Evolutionary conservation across 2,797 vertebrate species (phyloP).

Genomic region (Hyperoplus lanceolatus): DNA sequence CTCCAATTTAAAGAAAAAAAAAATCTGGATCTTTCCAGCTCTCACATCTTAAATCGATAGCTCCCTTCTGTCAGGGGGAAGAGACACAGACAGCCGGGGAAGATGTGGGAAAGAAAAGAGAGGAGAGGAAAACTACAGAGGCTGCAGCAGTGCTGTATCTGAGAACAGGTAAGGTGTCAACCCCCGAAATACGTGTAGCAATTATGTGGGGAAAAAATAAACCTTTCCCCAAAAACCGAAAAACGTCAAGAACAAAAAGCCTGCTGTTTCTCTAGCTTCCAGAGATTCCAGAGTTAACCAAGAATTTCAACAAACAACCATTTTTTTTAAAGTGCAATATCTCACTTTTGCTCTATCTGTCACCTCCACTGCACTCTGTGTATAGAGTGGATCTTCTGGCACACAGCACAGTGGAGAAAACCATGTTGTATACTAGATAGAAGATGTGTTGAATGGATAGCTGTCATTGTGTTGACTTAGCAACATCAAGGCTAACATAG

Average conservation of each 20-base stretch:
- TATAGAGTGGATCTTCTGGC: neutral
- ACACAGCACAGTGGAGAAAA: neutral
- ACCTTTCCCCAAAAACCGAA: neutral
- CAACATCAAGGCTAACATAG: neutral
- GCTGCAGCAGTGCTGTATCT: neutral
- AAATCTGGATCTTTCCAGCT: neutral
- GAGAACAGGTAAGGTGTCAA: neutral
- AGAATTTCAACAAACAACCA: neutral
- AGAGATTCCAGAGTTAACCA: neutral
- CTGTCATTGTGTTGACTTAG: neutral
- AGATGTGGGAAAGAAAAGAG: too few species aligned
- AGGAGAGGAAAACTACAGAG: neutral
- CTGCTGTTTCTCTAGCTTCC: neutral
- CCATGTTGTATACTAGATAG: neutral
- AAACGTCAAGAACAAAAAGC: neutral
- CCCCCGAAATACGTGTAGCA: neutral
- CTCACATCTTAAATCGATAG: neutral
- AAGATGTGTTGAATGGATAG: neutral
- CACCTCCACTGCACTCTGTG: neutral
- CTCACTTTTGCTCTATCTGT: neutral
- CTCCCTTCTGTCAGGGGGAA: neutral
- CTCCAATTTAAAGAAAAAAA: neutral
- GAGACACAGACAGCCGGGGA: neutral
- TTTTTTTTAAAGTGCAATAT: neutral
- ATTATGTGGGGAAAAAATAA: neutral